These are phyloP conservation scores for Eurosta solidaginis DNA, from an alignment of 1,140 invertebrate species.

Conservation along the genomic window DNA sequence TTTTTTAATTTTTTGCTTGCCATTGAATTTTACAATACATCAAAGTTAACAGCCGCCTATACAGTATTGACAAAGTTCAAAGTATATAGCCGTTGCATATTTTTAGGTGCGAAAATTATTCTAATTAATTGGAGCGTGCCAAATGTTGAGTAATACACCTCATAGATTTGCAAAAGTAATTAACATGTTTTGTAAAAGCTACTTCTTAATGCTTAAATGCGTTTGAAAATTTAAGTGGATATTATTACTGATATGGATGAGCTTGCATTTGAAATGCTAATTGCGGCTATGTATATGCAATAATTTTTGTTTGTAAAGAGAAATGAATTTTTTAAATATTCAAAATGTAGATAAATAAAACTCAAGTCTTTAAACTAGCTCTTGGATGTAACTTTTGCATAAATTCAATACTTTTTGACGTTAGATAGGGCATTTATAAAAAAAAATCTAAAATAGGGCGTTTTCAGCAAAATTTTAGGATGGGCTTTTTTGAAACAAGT, in stretches of 20 bases:
- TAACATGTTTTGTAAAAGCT: background rate
- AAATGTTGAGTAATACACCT: background rate
- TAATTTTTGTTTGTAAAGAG: no score
- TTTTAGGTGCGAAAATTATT: constrained; percentile 8
- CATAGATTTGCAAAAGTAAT: background rate
- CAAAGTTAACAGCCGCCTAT: background rate
- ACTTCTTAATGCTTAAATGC: background rate
- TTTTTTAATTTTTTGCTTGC: background rate
- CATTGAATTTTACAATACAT: constrained; percentile 3
- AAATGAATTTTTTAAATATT: no score
- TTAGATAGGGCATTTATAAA: no score
- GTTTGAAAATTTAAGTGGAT: background rate
- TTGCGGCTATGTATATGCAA: background rate
- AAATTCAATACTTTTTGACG: no score
- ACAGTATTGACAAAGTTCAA: background rate
- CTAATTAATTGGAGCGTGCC: background rate
- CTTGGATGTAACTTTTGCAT: no score
- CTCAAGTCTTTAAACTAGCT: no score
- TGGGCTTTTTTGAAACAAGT: no score
- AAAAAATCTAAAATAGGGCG: no score
- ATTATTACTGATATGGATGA: background rate
- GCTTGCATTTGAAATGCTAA: background rate
- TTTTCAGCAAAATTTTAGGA: no score
- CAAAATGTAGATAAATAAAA: no score
- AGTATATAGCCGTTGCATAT: background rate